phyloP scores from a whole-genome alignment of 2,113 vertebrate genomes.

The Sceloporus tristichus region DNA sequence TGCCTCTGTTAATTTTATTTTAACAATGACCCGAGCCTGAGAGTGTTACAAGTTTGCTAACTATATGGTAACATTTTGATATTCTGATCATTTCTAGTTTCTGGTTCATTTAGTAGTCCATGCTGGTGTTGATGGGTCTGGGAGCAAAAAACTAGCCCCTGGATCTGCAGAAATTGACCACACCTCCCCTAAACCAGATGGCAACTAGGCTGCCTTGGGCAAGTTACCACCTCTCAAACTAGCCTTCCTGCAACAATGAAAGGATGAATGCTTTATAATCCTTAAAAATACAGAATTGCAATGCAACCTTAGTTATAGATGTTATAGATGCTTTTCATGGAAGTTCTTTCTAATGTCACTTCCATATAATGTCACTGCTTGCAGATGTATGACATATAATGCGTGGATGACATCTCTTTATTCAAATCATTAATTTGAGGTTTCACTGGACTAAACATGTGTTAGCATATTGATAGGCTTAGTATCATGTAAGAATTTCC shows the following conservation, averaged over 20 bases:
- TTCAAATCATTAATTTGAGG: constrained; percentile 32
- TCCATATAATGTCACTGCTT: constrained; percentile 17
- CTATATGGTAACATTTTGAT: too few relatives aligned
- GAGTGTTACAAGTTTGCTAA: too few relatives aligned
- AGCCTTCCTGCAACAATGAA: background rate
- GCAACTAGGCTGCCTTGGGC: background rate
- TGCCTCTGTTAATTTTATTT: too few relatives aligned
- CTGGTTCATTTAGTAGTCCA: too few relatives aligned
- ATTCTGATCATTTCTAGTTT: too few relatives aligned
- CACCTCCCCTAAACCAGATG: background rate
- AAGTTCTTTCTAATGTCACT: background rate
- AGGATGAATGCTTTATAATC: background rate
- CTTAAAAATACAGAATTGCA: background rate
- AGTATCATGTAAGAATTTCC: constrained; percentile 45
- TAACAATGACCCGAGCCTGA: too few relatives aligned
- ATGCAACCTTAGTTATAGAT: too few relatives aligned
- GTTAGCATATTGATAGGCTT: constrained; percentile 35
- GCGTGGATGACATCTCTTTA: background rate
- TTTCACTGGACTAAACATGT: constrained; percentile 18
- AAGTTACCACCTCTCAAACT: background rate
- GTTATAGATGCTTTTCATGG: too few relatives aligned
- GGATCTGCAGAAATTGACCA: too few relatives aligned
- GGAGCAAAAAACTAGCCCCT: too few relatives aligned
- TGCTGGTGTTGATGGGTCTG: too few relatives aligned
- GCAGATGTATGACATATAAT: background rate